Conservation (phyloP, 2,113 vertebrate genomes). For the Lontra canadensis region DNA sequence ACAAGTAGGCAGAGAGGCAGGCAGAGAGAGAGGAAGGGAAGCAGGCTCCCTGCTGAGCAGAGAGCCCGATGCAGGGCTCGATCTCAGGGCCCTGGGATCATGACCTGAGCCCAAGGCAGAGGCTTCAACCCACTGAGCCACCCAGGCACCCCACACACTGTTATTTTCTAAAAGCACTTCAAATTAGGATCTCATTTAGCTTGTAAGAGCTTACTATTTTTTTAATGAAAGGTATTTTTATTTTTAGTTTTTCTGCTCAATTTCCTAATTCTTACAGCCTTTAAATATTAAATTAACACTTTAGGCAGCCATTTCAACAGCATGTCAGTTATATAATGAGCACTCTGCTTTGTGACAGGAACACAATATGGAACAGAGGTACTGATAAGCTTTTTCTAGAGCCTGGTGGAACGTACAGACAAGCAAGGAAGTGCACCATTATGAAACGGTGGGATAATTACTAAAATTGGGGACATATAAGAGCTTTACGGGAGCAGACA, state of each 20-base stretch:
- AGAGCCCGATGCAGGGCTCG: too few relatives aligned
- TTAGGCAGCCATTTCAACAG: neutral
- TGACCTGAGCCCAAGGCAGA: too few relatives aligned
- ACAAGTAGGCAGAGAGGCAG: too few relatives aligned
- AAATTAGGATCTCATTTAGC: neutral
- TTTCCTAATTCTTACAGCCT: neutral
- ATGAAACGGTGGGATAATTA: neutral
- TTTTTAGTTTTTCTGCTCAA: neutral
- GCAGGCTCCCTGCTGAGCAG: too few relatives aligned
- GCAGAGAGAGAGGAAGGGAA: too few relatives aligned
- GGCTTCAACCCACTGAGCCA: too few relatives aligned
- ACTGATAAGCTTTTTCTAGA: neutral
- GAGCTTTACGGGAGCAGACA: neutral
- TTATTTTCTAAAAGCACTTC: conserved; percentile 6
- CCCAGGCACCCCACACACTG: neutral
- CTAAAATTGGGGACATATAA: neutral
- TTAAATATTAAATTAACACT: conserved; percentile 15
- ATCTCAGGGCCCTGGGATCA: too few relatives aligned
- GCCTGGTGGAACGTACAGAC: neutral
- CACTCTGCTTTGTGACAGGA: neutral
- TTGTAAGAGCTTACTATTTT: neutral
- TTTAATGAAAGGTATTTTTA: neutral
- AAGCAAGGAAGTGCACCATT: neutral
- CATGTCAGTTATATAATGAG: neutral
- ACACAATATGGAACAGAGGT: neutral